A percentile compares a stretch with the other conserved stretches of the same genome.
phyloP scores from a whole-genome alignment of 2,113 vertebrate genomes.

The Arothron firmamentum region DNA sequence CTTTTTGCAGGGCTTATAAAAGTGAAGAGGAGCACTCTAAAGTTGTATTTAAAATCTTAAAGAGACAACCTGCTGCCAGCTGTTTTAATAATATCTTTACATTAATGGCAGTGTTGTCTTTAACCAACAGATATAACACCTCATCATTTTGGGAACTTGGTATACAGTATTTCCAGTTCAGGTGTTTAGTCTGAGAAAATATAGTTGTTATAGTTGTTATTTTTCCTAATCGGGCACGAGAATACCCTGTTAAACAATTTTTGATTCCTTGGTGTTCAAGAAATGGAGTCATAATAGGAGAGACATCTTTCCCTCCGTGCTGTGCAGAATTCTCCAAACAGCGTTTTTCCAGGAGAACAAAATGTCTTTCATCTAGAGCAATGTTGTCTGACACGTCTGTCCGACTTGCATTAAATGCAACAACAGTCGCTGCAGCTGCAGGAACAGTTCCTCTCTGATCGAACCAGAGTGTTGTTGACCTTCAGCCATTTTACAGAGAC shows the following conservation, averaged over 20 bases:
- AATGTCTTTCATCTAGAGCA: slow-evolving; percentile 38
- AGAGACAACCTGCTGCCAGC: no score
- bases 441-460: slow-evolving; percentile 57
- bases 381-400: slow-evolving; percentile 12
- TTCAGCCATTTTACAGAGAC: slow-evolving; percentile 70
- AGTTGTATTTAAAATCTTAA: no score
- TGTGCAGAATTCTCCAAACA: slow-evolving; percentile 11
- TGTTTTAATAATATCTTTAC: no score
- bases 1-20: no score
- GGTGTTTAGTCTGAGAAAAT: not conserved
- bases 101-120: no score
- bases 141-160: not conserved
- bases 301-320: slow-evolving; percentile 30
- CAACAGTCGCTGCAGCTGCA: slow-evolving; percentile 41
- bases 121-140: not conserved
- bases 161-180: not conserved
- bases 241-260: not conserved
- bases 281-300: not conserved
- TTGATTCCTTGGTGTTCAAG: not conserved
- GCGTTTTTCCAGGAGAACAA: slow-evolving; percentile 23
- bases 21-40: no score
- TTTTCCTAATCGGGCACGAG: not conserved
- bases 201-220: not conserved
- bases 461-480: slow-evolving; percentile 62
- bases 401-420: slow-evolving; percentile 38